Evolutionary conservation across 2,888 invertebrate genomes (phyloP), one percentile per base, ranked within the genome.

Genomic region (Tuberolachnus salignus): DNA sequence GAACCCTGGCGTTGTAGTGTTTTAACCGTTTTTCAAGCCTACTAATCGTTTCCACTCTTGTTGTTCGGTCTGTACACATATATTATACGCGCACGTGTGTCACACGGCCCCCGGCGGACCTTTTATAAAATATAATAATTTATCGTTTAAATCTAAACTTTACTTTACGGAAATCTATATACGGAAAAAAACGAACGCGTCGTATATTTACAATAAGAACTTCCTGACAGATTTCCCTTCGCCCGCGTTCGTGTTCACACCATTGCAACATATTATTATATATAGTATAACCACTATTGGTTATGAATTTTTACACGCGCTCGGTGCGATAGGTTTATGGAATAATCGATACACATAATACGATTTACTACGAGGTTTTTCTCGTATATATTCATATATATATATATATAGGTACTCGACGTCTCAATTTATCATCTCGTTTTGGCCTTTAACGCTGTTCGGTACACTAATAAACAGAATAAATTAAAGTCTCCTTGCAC

Each of bases 141-240:
- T 51, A n/a, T 19, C 3, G 34, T 34, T 34, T 34, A n/a, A n/a
- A n/a, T 34, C 34, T 34, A 34, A 34, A 34, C 34, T 4, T 34
- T 34, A 34, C 34, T 34, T 34, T 34, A 34, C 6, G 26, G 49
- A 51, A 49, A 26, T 53, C 19, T 51, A 14, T n/a, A 26, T 21
- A 42, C 11, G 63, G 4, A 4, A n/a, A 53, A 34, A 53, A 69
- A 55, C 19, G 34, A 42, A 55, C 11, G 16, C 9, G n/a, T 34
- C 53, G 53, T 69, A n/a, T 19, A 53, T 42, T 34, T 34, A 34
- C 3, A 34, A 34, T 42, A 10, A 10, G 19, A 42, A 69, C 53
- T 69, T 69, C 69, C 14, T 42, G 21, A 42, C 34, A 53, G 69
- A 69, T 55, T 69, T 69, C 42, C 53, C 6, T 53, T 19, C 16